A percentile compares a stretch with the other conserved stretches of the same genome.
Evolutionary conservation across 2,797 vertebrate genomes (phyloP).

Genomic region (Scyliorhinus canicula): DNA sequence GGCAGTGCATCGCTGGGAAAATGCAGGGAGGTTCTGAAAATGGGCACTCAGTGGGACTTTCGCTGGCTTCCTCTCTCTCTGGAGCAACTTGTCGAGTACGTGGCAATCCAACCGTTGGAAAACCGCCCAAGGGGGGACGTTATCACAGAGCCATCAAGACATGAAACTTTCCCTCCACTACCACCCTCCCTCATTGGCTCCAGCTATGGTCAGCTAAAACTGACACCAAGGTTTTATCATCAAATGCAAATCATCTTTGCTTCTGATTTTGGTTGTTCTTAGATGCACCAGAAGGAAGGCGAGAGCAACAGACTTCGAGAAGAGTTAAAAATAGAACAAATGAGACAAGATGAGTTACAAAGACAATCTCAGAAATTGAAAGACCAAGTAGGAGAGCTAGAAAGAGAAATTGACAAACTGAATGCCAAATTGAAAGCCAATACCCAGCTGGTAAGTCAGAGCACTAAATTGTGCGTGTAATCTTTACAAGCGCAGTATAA

Average conservation of each 20-base stretch:
- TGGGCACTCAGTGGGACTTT: too few relatives aligned
- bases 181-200: too few relatives aligned
- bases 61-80: too few relatives aligned
- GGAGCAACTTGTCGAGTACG: too few relatives aligned
- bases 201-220: background rate
- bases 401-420: slow-evolving; percentile 46
- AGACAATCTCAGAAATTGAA: slow-evolving; percentile 45
- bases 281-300: slow-evolving; percentile 49
- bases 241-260: background rate
- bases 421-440: slow-evolving; percentile 45
- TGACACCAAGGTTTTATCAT: background rate
- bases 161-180: too few relatives aligned
- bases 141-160: too few relatives aligned
- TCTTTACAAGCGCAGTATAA: background rate
- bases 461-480: background rate
- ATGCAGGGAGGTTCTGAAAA: too few relatives aligned
- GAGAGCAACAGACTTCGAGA: slow-evolving; percentile 43
- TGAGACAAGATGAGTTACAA: slow-evolving; percentile 47
- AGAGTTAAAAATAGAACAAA: slow-evolving; percentile 48
- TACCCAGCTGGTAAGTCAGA: slow-evolving; percentile 46
- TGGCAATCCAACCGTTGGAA: too few relatives aligned
- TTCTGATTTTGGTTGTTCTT: background rate
- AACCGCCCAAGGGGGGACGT: too few relatives aligned
- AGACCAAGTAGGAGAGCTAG: slow-evolving; percentile 43
- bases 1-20: too few relatives aligned